Base-by-base conservation (phyloP, 2,888 invertebrate species). In the Yponomeuta plumbellus region DNA sequence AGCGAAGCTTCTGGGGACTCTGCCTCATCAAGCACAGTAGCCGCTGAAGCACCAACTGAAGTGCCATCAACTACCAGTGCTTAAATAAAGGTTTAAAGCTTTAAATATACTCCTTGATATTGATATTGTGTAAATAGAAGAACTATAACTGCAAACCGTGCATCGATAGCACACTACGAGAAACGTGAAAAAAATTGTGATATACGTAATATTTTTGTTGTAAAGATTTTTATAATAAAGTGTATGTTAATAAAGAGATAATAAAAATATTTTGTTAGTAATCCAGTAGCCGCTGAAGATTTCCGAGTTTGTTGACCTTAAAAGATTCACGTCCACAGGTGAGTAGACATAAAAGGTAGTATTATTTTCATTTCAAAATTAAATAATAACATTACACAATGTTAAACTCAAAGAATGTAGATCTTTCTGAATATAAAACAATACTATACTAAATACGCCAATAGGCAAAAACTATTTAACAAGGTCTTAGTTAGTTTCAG, bases 101-200 rank as follows among this genome's bases (percentile, higher is more conserved):
- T 52, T 52, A 52, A 52, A 52, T 13, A 5, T 34, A 34, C 34
- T 0, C 10, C 34, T 8, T 52, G 44, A 52, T 52, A 52, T 17
- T 68, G 52, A 39, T 21, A 22, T 22, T 10, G 22, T 59, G 23
- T 65, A 61, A 59, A 11, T 68, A 61, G 67, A 40, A 20, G 2
- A 56, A 21, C 66, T 61, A 57, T 20, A 65, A 61, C 11, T 66
- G 61, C 44, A 52, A 17, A 17, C 44, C 44, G 44, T 52, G 44
- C 44, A 52, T 52, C 44, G 44, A 52, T 17, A 17, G 44, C 44
- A 52, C 44, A 52, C 10, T 34, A 52, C 13, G 17, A 20, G 13
- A 58, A 67, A 68, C 67, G 44, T 67, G 56, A 66, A 66, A 69
- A 67, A 69, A 71, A 66, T 61, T 67, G 69, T 71, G 71, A 70